Evolutionary conservation across 1,140 invertebrate species (phyloP).

Genomic region (Subanguina moxae): DNA sequence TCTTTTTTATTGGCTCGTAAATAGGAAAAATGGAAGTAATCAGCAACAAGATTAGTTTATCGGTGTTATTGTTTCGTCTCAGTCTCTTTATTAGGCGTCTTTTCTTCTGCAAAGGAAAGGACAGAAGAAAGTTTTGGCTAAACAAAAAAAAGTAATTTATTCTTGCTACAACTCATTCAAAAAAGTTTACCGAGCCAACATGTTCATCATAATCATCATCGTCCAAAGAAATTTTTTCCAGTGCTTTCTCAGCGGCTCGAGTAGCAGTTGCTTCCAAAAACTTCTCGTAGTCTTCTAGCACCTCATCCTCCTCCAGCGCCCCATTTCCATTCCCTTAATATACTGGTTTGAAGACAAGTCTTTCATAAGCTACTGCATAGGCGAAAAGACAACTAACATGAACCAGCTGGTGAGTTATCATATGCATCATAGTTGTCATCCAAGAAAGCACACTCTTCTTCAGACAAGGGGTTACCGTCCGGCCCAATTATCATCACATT

Average conservation of each 20-base stretch:
- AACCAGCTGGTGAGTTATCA: conserved; percentile 16
- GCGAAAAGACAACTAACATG: conserved; percentile 2
- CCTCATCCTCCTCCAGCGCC: conserved; percentile 20
- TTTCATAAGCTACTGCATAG: background rate
- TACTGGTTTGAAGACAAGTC: background rate
- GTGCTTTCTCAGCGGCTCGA: conserved; percentile 38
- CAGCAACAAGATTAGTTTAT: too few species aligned
- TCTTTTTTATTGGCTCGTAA: too few species aligned
- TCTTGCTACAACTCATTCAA: too few species aligned
- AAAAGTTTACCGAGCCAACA: background rate
- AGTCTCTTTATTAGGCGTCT: too few species aligned
- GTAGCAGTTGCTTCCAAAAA: conserved; percentile 43
- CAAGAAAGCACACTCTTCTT: conserved; percentile 34
- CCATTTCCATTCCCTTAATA: conserved; percentile 1
- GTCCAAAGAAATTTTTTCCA: conserved; percentile 40
- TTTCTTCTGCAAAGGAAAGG: too few species aligned
- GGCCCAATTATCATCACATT: conserved; percentile 19
- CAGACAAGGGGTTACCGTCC: conserved; percentile 28
- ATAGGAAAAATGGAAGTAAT: too few species aligned
- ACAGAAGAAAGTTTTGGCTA: too few species aligned
- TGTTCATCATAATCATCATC: conserved; percentile 34
- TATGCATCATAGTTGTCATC: conserved; percentile 29
- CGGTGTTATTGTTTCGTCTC: too few species aligned
- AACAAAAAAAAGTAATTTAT: too few species aligned
- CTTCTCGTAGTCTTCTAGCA: conserved; percentile 39